A percentile compares a stretch with the other conserved stretches of the same genome.
These are phyloP conservation scores for Lamproptera curius DNA, from an alignment of 2,888 invertebrate genomes.

Conservation along the genomic window DNA sequence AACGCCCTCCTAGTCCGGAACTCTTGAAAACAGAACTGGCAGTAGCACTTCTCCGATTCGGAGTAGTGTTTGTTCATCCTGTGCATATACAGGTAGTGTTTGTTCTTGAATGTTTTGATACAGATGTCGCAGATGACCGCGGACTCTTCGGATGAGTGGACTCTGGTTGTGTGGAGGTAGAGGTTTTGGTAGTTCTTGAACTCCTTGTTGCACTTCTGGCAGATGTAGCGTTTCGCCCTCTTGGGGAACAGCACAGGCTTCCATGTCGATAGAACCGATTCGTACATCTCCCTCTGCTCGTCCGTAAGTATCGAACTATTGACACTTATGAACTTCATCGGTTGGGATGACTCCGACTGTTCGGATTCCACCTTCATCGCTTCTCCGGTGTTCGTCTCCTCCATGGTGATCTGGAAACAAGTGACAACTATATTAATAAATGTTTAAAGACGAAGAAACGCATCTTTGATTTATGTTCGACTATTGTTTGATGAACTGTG, in stretches of 20 bases:
- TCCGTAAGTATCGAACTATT: slow-evolving; percentile 53
- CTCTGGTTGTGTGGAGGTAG: slow-evolving; percentile 62
- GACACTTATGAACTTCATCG: slow-evolving; percentile 59
- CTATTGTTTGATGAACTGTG: no score
- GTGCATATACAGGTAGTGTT: slow-evolving; percentile 71
- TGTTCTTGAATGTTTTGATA: slow-evolving; percentile 67
- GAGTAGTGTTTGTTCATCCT: slow-evolving; percentile 73
- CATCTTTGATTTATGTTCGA: no score
- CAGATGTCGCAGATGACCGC: slow-evolving; percentile 63
- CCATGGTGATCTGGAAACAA: slow-evolving; percentile 26
- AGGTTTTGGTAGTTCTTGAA: slow-evolving; percentile 70
- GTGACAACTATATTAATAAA: no score
- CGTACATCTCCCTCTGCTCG: slow-evolving; percentile 68
- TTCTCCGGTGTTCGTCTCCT: slow-evolving; percentile 21
- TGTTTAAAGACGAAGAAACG: no score
- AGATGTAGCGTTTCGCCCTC: slow-evolving; percentile 54
- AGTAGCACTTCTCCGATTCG: slow-evolving; percentile 60
- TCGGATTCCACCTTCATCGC: slow-evolving; percentile 18
- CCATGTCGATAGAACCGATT: slow-evolving; percentile 63
- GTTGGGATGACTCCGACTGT: slow-evolving; percentile 17
- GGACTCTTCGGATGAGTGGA: slow-evolving; percentile 63
- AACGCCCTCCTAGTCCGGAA: slow-evolving; percentile 59
- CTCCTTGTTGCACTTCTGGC: slow-evolving; percentile 62
- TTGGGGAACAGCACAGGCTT: slow-evolving; percentile 62
- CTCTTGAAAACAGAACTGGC: slow-evolving; percentile 66